These are phyloP conservation scores for Tokudaia muenninki DNA, from an alignment of 2,797 vertebrate genomes.

Conservation along the genomic window DNA sequence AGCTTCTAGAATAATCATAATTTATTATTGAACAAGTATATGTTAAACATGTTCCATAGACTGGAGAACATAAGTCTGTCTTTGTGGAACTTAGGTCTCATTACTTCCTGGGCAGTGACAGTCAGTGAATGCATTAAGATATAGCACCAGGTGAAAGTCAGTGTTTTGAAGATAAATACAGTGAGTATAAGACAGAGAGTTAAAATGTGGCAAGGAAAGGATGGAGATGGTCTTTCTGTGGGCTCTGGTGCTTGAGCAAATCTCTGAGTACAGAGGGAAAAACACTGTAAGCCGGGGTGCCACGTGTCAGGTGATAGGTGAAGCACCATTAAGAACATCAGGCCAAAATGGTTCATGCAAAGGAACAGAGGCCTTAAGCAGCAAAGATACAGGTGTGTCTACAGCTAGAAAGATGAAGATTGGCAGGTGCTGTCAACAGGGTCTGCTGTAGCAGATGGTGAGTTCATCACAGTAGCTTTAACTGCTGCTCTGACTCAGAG, in stretches of 20 bases:
- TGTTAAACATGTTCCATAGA: background rate
- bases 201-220: background rate
- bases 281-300: background rate
- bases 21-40: constrained; percentile 19
- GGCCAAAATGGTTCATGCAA: background rate
- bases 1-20: constrained; percentile 51
- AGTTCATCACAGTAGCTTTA: background rate
- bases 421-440: background rate
- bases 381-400: background rate
- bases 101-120: background rate
- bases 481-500: background rate
- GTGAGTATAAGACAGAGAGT: background rate
- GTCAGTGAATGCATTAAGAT: background rate
- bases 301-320: background rate
- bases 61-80: background rate
- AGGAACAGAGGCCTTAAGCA: background rate
- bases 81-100: background rate
- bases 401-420: background rate
- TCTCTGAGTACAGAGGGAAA: background rate
- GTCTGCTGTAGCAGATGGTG: background rate
- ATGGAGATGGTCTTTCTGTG: background rate
- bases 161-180: background rate
- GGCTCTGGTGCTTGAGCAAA: background rate
- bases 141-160: background rate
- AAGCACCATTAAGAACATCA: background rate